phyloP scores from a whole-genome alignment of 2,888 invertebrate species.

The Lasioglossum malachurum region DNA sequence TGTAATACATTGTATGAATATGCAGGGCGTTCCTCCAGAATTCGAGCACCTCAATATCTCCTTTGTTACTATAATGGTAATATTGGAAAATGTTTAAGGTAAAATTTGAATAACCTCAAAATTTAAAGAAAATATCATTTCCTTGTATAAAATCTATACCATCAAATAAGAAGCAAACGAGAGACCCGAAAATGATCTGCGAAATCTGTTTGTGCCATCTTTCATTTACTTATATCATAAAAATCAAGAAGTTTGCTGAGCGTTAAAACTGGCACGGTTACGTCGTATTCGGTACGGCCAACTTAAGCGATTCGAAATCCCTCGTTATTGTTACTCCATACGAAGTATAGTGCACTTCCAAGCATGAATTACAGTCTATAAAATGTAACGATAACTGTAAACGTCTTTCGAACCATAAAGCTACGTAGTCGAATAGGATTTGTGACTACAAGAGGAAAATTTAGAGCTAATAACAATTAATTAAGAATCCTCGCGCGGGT shows the following conservation, averaged over 20 bases:
- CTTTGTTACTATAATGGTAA: not conserved
- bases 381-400: not conserved
- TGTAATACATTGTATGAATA: not conserved
- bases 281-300: not conserved
- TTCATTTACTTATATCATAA: not conserved
- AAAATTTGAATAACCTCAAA: not conserved
- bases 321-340: not conserved
- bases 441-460: not conserved
- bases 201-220: not conserved
- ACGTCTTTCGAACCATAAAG: slow-evolving; percentile 3
- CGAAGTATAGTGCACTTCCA: not conserved
- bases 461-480: slow-evolving; percentile 9
- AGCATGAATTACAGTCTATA: slow-evolving; percentile 11
- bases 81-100: not conserved
- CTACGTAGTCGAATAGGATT: not conserved
- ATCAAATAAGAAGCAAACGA: not conserved
- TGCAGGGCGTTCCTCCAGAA: not conserved
- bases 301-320: not conserved
- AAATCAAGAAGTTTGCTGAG: not conserved
- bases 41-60: not conserved
- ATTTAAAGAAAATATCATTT: not conserved
- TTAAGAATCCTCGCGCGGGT: not conserved
- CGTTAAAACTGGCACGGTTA: not conserved
- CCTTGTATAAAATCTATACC: not conserved
- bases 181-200: not conserved